These are phyloP conservation scores for Chironomus tepperi DNA, from an alignment of 1,140 invertebrate species.

Conservation along the genomic window DNA sequence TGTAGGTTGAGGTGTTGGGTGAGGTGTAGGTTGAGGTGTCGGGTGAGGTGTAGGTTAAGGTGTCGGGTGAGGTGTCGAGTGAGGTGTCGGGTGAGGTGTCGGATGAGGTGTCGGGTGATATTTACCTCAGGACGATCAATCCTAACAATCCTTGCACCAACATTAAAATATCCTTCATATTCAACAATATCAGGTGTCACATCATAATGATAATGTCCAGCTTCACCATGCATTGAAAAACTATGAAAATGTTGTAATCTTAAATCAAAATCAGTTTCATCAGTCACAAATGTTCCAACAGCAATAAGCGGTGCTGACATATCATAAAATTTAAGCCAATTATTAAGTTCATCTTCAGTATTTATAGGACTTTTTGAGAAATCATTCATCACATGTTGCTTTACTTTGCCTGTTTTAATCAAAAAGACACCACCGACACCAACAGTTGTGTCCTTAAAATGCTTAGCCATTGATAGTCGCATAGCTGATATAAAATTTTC, in stretches of 20 bases:
- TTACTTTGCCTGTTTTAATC: constrained; percentile 69
- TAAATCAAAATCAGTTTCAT: constrained; percentile 77
- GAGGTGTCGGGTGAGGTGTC: too few species aligned
- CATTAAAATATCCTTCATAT: constrained; percentile 80
- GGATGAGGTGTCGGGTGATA: too few species aligned
- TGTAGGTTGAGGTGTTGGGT: too few species aligned
- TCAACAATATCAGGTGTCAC: constrained; percentile 74
- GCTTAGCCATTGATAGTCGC: constrained; percentile 56
- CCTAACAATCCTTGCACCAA: constrained; percentile 64
- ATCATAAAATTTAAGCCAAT: constrained; percentile 88
- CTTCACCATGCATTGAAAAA: constrained; percentile 76
- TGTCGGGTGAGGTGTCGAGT: too few species aligned
- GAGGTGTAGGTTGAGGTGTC: too few species aligned
- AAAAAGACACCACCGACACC: constrained; percentile 85
- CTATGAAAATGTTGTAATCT: constrained; percentile 92
- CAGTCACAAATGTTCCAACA: constrained; percentile 78
- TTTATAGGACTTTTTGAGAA: constrained; percentile 69
- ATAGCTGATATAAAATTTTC: constrained; percentile 79
- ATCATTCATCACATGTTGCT: constrained; percentile 90
- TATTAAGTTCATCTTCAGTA: constrained; percentile 62
- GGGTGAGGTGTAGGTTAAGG: too few species aligned
- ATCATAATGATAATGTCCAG: constrained; percentile 94
- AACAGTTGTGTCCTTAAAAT: constrained; percentile 63
- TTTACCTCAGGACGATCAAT: constrained; percentile 61
- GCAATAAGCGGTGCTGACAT: constrained; percentile 80